Base-by-base conservation (phyloP, 2,113 vertebrate genomes). In the Nothoprocta perdicaria region DNA sequence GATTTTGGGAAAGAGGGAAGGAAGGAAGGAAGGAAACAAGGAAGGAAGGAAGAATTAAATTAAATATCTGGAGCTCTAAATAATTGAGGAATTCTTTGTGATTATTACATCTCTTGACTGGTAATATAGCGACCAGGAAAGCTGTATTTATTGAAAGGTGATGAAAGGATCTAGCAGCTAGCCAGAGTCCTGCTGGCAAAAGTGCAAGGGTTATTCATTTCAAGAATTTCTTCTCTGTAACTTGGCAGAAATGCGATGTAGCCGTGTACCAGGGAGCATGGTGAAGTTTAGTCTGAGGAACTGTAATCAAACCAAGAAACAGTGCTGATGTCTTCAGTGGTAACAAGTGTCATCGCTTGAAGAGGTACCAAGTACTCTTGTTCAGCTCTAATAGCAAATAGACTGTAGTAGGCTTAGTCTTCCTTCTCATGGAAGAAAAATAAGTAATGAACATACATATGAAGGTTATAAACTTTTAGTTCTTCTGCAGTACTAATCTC, bases 121-220 rank as follows among this genome's bases (percentile, higher is more conserved):
- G 19, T 61, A 86, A 26, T 71, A 29, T 1, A 66, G 22, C 19
- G 80, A 52, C 18, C 65, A 78, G 43, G 26, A 90, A 75, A 53
- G 8, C 31, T 55, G 22, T 33, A 55, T 18, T 60, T 88, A 10
- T 57, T 71, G 46, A 83, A 93, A 84, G 52, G 38, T 43, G 33
- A 83, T 19, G 46, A 61, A 75, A 92, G 35, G 23, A 90, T 81
- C 63, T 75, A 91, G 50, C 33, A 74, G 33, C 14, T 86, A 86
- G 45, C 23, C 55, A 95, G 46, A 85, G 24, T 4, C 15, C 55
- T 52, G 31, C 52, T 86, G 69, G 53, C 41, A 87, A 81, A 62
- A 84, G 68, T 35, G 4, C 14, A 71, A 84, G 21, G 6, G 23
- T 66, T 89, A 80, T 38, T 87, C 2, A 58, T 67, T 90, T 89